Evolutionary conservation across 2,888 invertebrate species (phyloP).

Genomic region (Acronicta psi): DNA sequence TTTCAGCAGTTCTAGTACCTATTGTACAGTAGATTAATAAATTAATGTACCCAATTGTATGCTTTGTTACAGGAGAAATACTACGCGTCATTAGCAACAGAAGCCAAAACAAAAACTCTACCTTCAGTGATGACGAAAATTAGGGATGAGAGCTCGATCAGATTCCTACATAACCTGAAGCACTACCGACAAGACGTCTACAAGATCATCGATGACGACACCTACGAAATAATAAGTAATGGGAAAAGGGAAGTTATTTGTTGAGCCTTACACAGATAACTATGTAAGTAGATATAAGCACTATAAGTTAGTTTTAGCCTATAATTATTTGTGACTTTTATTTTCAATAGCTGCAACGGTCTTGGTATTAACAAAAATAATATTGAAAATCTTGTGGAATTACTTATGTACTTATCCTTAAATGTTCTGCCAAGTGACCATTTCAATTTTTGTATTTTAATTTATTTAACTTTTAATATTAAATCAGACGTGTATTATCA

Average conservation of each 20-base stretch:
- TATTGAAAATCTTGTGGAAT: not conserved
- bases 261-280: conserved; percentile 66
- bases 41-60: conserved; percentile 10
- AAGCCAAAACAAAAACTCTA: conserved; percentile 90
- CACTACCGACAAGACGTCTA: conserved; percentile 91
- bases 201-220: conserved; percentile 91
- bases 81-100: conserved; percentile 91
- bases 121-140: conserved; percentile 92
- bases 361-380: conserved; percentile 14
- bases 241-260: conserved; percentile 81
- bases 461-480: conserved; percentile 49
- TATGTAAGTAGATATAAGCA: conserved; percentile 7
- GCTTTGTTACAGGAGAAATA: conserved; percentile 90
- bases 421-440: conserved; percentile 5
- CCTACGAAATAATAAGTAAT: conserved; percentile 86
- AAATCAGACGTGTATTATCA: conserved; percentile 46
- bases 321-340: conserved; percentile 19
- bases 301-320: conserved; percentile 40
- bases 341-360: conserved; percentile 13
- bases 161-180: conserved; percentile 90
- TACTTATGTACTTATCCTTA: not conserved
- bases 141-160: conserved; percentile 90
- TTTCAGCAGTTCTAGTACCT: too few species aligned
- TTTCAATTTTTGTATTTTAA: conserved; percentile 21
- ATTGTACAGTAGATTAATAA: too few species aligned